Evolutionary conservation across 2,113 vertebrate species (phyloP).

Genomic region (Nanorana parkeri): DNA sequence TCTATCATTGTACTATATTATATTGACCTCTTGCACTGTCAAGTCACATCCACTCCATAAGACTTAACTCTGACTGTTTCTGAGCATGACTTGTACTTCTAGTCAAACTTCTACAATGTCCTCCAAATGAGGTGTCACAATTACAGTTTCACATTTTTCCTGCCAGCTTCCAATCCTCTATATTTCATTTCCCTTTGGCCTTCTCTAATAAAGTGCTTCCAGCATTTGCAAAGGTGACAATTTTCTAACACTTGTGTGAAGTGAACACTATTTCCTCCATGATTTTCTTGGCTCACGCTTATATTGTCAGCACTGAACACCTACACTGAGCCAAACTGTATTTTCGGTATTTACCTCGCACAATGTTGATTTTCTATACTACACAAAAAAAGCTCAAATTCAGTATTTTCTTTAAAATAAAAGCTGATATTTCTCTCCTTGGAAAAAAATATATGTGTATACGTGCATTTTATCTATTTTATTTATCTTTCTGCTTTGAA

Average conservation of each 20-base stretch:
- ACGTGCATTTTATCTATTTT: no score
- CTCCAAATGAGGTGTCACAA: conserved; percentile 13
- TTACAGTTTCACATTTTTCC: conserved; percentile 15
- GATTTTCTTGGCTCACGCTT: not conserved
- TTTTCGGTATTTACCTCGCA: not conserved
- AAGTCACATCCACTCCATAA: no score
- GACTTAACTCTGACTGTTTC: not conserved
- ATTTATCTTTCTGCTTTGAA: no score
- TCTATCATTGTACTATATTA: no score
- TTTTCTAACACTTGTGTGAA: conserved; percentile 15
- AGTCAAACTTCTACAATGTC: conserved; percentile 4
- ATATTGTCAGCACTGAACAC: not conserved
- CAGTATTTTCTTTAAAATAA: no score
- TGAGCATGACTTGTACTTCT: not conserved
- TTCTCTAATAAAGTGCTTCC: conserved; percentile 36
- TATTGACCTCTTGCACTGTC: no score
- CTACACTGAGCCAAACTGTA: not conserved
- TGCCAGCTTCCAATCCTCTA: not conserved
- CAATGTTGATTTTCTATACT: not conserved
- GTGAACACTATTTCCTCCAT: not conserved
- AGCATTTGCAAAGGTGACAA: conserved; percentile 31
- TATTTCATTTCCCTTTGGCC: conserved; percentile 37
- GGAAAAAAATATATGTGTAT: no score
- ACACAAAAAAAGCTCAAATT: no score
- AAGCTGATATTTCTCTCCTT: no score